Base-by-base conservation (phyloP, 1,140 invertebrate species). In the Dreissena rostriformis region DNA sequence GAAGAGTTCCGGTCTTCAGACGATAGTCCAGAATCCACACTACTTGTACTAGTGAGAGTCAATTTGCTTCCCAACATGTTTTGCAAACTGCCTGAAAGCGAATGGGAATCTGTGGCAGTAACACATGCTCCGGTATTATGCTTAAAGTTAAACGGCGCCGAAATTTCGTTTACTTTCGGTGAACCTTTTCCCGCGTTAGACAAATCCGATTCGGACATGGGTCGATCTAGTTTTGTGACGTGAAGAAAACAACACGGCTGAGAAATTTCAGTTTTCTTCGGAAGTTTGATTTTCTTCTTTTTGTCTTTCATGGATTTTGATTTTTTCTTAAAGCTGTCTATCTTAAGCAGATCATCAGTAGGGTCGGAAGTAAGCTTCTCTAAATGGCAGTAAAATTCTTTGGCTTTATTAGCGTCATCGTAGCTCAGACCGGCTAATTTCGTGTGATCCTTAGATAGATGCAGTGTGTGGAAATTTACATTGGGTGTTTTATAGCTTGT, bases 181-280 rank as follows among this genome's bases (percentile, higher is more conserved):
- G 17, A 51, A 57, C 65, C 49, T 14, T 26, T 70, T 22, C 8
- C 28, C 11, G 49, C 29, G 15, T 8, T 70, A 2, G 65, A 19
- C n/a, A 17, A n/a, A 24, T 78, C 75, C 28, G 15, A 57, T 19
- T 84, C 82, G 61, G 86, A 61, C 19, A 87, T 77, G 0, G 95
- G 95, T 24, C 95, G 94, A 80, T 97, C 96, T 15, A 98, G 95
- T 84, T 95, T 96, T 39, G 96, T 97, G 67, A 98, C 95, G 90
- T 98, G 97, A 78, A 97, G 96, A 92, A 98, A 98, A 89, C 96
- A 96, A 91, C 97, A 97, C 0, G 97, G 97, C 88, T 96, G 95
- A 17, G 97, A 97, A 86, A 98, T 98, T 91, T 97, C 96, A 68
- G 95, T 95, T 91, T 97, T 97, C 28, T 96, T 95, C 7, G 97